Percentiles rank a stretch among this genome's conserved stretches.
These are phyloP conservation scores for Glaucomys volans DNA, from an alignment of 2,113 vertebrate genomes.

Conservation along the genomic window DNA sequence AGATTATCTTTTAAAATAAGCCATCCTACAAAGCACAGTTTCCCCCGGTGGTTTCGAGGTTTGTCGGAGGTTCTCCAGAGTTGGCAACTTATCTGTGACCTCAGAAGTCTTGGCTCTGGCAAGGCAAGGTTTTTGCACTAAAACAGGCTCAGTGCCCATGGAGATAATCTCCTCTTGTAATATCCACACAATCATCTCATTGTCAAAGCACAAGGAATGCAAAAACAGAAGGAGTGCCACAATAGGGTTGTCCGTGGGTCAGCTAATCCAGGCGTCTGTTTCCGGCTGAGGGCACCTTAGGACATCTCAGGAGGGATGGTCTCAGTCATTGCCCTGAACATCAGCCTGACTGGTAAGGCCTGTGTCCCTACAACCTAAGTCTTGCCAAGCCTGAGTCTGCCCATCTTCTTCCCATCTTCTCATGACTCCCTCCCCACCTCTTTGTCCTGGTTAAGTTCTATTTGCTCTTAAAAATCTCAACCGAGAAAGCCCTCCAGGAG, in stretches of 20 bases:
- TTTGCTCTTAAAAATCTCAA: not conserved
- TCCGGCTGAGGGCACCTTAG: slow-evolving; percentile 67
- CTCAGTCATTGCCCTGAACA: not conserved
- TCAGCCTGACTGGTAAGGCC: not conserved
- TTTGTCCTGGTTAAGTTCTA: not conserved
- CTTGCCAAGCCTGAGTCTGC: not conserved
- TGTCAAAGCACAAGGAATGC: slow-evolving; percentile 71
- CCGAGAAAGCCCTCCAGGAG: not conserved
- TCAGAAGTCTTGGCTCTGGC: slow-evolving; percentile 71
- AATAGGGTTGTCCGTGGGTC: slow-evolving; percentile 43
- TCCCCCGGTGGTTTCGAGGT: slow-evolving; percentile 29
- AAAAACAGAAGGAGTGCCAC: slow-evolving; percentile 62
- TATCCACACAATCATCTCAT: slow-evolving; percentile 81
- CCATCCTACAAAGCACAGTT: not conserved
- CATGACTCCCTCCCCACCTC: not conserved
- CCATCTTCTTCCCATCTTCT: not conserved
- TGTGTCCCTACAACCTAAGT: not conserved
- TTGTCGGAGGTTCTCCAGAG: slow-evolving; percentile 52
- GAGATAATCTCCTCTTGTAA: slow-evolving; percentile 83
- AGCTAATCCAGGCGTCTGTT: slow-evolving; percentile 50
- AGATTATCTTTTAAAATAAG: slow-evolving; percentile 9
- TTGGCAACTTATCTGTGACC: slow-evolving; percentile 66
- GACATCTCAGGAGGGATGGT: slow-evolving; percentile 20
- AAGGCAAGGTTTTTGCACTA: slow-evolving; percentile 70
- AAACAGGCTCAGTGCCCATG: slow-evolving; percentile 72